Percentiles rank a stretch among this genome's conserved stretches.
These are phyloP conservation scores for Telenomus remus DNA, from an alignment of 1,140 invertebrate genomes.

Conservation along the genomic window DNA sequence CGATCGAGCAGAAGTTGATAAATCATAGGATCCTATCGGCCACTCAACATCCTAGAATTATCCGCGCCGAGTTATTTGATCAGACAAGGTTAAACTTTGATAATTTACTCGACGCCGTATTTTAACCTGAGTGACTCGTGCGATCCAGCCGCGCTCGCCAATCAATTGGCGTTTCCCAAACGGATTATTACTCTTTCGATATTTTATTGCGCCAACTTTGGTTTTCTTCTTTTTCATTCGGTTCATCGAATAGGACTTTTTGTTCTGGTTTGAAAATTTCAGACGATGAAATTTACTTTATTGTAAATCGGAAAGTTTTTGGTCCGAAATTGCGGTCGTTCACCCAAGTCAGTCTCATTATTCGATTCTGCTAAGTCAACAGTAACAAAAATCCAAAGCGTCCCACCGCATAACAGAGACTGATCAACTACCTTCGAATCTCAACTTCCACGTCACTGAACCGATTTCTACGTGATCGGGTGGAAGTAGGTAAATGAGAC, in stretches of 20 bases:
- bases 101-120: slow-evolving; percentile 9
- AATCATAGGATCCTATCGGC: neutral
- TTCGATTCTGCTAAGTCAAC: slow-evolving; percentile 37
- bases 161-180: too few species aligned
- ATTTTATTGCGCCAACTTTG: too few species aligned
- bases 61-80: slow-evolving; percentile 17
- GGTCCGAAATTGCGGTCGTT: slow-evolving; percentile 4
- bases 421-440: slow-evolving; percentile 32
- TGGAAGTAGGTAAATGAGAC: slow-evolving; percentile 50
- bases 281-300: too few species aligned
- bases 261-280: too few species aligned
- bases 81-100: slow-evolving; percentile 16
- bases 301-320: neutral
- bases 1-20: slow-evolving; percentile 11
- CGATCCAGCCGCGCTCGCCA: too few species aligned
- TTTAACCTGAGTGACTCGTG: too few species aligned
- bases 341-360: slow-evolving; percentile 27
- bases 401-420: slow-evolving; percentile 30
- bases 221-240: too few species aligned
- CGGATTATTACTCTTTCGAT: too few species aligned
- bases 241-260: too few species aligned
- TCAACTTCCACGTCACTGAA: slow-evolving; percentile 40
- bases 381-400: slow-evolving; percentile 40
- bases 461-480: slow-evolving; percentile 24
- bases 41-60: slow-evolving; percentile 12